Base-by-base conservation (phyloP, 2,888 invertebrate genomes). In the Sesamia inferens region DNA sequence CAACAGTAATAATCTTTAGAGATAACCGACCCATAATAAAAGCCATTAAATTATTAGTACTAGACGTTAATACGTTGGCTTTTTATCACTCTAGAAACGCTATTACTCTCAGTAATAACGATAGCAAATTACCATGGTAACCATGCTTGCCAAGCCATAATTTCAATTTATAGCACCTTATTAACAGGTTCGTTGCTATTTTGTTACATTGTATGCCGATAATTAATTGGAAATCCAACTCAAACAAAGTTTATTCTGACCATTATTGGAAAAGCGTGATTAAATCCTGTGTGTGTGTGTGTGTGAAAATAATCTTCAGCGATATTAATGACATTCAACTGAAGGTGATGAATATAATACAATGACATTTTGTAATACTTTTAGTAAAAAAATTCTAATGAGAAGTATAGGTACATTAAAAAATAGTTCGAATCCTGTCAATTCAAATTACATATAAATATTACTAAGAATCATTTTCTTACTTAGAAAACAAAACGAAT, bases 21-120 rank as follows among this genome's bases (percentile, higher is more conserved):
- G 82, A 78, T 73, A 82, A 59, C 70, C 59, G 57, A 51, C 22
- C 73, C 54, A 65, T 82, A 82, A 82, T 82, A 76, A 74, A 67
- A 51, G 57, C 68, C 64, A 82, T 79, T 76, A 82, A 79, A 72
- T 74, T 57, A 82, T 82, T 71, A 76, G 69, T 61, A 73, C 51
- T 48, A 69, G 67, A 71, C 67, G 58, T 39, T 82, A 82, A 74
- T 76, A 82, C 69, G 64, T 57, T 67, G 62, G 79, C 74, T 82
- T 82, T 82, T 82, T 82, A 82, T 82, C 79, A 71, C 66, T 69
- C 61, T 74, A 67, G 73, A 76, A 76, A 82, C 57, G 82, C 79
- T 19, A 82, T 82, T 82, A 82, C 62, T 82, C 83, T 76, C 42
- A 51, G 83, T 83, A 83, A 82, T 82, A 76, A 71, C 79, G 47